Percentiles rank a stretch among this genome's conserved stretches.
Conservation (phyloP, 2,888 invertebrate species). For the Caenorhabditis afra region DNA sequence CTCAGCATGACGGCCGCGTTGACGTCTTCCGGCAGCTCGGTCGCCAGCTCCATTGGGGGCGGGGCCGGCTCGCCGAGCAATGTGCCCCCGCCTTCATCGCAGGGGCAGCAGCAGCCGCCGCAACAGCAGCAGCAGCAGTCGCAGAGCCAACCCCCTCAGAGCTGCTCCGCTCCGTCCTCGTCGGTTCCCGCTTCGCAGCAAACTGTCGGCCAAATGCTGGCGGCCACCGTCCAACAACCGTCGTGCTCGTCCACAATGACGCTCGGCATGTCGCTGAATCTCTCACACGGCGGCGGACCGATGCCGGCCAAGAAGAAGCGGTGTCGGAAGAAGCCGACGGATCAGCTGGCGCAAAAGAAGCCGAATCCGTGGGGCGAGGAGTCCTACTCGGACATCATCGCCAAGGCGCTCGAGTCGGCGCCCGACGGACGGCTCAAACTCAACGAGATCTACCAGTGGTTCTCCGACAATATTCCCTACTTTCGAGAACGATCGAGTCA, state of each 20-base stretch:
- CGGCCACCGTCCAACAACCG: conserved; percentile 21
- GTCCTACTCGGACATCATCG: conserved; percentile 98
- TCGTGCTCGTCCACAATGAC: conserved; percentile 58
- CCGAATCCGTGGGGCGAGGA: conserved; percentile 98
- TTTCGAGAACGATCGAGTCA: conserved; percentile 99
- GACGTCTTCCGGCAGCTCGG: conserved; percentile 55
- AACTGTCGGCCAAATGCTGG: conserved; percentile 62
- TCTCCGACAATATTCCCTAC: conserved; percentile 99
- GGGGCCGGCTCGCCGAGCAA: conserved; percentile 42
- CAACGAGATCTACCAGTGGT: conserved; percentile 99
- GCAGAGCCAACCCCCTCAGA: too few species aligned
- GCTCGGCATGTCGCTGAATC: conserved; percentile 47
- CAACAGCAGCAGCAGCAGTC: conserved; percentile 38
- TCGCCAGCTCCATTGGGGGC: conserved; percentile 52
- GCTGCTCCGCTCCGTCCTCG: conserved; percentile 48
- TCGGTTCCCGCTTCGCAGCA: neutral
- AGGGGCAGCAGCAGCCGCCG: neutral
- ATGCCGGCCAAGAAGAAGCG: conserved; percentile 73
- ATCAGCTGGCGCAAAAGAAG: conserved; percentile 85
- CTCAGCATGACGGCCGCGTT: conserved; percentile 31
- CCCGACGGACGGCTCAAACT: conserved; percentile 95
- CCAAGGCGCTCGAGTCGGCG: conserved; percentile 96
- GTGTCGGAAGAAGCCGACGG: conserved; percentile 76
- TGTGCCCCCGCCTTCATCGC: conserved; percentile 8
- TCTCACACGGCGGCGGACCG: conserved; percentile 35